Base-by-base conservation (phyloP, 2,888 invertebrate species). In the Allolobophora icterica region DNA sequence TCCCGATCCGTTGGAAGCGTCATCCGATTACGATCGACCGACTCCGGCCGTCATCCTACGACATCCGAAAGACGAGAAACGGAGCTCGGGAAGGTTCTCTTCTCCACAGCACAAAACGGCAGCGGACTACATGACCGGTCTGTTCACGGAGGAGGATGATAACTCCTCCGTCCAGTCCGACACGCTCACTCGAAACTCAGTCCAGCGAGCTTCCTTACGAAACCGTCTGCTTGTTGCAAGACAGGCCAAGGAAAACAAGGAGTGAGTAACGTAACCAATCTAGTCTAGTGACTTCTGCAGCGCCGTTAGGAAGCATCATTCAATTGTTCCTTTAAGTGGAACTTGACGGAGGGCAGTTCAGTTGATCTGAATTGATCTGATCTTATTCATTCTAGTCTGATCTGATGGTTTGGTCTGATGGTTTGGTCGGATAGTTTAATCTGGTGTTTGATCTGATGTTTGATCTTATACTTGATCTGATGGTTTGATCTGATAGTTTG, bases 61-160 rank as follows among this genome's bases (percentile, higher is more conserved):
- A 91, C 92, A 92, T n/a, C 93, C 94, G 15, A 93, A 94, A 83
- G 94, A 94, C 89, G 93, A 93, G 89, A 93, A 94, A 87, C 92
- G 94, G 89, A 93, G 93, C 30, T 93, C 94, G 35, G 94, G 94
- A 90, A 93, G 94, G 52, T 92, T 93, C 33, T 96, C 97, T 94
- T 96, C 96, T 92, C 96, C 97, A 84, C 96, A 97, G 94, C 96
- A 96, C 94, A 97, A 97, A 94, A 97, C 97, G 93, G 96, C 97
- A 89, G 97, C 97, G 92, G 97, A 97, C 95, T 97, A 97, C 94
- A 97, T 97, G 93, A 96, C 96, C 93, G 97, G 97, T 90, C 95
- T 97, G 92, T 97, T 97, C 95, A 96, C 96, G 91, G 92, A 42
- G 38, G 45, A 35, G 84, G n/a, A n/a, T 19, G 90, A n/a, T 13